Evolutionary conservation across 2,797 vertebrate species (phyloP).

Genomic region (Coracias cyanogaster): DNA sequence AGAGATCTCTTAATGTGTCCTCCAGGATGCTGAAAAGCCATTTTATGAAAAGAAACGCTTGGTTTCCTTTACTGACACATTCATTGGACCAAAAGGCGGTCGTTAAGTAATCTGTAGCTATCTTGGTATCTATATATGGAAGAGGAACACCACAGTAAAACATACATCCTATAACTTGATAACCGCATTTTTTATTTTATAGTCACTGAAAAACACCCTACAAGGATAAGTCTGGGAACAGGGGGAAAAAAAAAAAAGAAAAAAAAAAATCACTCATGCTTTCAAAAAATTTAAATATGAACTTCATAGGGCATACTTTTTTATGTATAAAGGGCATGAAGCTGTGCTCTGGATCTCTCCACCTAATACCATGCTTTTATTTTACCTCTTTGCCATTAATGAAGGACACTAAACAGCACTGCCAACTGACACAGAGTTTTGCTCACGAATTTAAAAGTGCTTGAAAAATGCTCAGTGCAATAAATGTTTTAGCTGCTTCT

Average conservation of each 20-base stretch:
- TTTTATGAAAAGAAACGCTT: conserved; percentile 18
- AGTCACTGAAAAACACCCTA: not conserved
- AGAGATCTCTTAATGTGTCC: conserved; percentile 7
- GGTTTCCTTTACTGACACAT: conserved; percentile 19
- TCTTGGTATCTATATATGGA: not conserved
- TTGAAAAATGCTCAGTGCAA: not conserved
- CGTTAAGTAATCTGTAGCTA: not conserved
- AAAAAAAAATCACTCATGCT: not conserved
- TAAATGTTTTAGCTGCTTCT: not conserved
- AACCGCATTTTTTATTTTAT: not conserved
- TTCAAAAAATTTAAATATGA: not conserved
- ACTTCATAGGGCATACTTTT: not conserved
- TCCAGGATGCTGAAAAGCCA: conserved; percentile 24
- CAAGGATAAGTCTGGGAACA: not conserved
- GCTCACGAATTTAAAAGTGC: not conserved
- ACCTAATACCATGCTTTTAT: not conserved
- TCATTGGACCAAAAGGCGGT: conserved; percentile 1
- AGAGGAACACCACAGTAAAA: not conserved
- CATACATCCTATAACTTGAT: not conserved
- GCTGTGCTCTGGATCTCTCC: not conserved
- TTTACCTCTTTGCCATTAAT: not conserved
- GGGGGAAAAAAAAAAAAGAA: no score
- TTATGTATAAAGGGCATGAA: not conserved
- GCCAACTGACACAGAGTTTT: not conserved
- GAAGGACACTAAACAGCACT: not conserved